phyloP scores from a whole-genome alignment of 2,797 vertebrate species.

The Pangasius sanitwongsei region DNA sequence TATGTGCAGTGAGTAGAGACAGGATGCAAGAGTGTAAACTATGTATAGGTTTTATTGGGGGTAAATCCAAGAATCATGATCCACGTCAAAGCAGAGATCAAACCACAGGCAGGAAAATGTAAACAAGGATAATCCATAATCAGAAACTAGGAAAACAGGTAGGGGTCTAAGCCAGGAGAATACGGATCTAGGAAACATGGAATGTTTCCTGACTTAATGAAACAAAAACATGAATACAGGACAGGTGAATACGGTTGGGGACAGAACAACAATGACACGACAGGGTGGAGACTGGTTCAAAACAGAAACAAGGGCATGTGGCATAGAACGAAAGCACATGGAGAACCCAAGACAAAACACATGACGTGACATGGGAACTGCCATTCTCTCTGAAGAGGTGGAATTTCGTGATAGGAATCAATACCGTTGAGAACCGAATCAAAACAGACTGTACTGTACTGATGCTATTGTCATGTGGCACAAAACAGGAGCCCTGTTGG shows the following conservation, averaged over 20 bases:
- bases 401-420: not conserved
- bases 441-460: not conserved
- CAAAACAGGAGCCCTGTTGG: not conserved
- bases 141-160: not conserved
- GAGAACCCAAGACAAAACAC: not conserved
- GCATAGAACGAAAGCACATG: not conserved
- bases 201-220: not conserved
- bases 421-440: not conserved
- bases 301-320: not conserved
- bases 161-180: not conserved
- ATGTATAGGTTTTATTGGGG: not conserved
- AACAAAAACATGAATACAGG: not conserved
- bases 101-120: not conserved
- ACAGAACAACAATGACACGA: not conserved
- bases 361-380: not conserved
- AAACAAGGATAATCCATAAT: constrained; percentile 1
- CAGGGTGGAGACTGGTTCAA: constrained; percentile 7
- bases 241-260: not conserved
- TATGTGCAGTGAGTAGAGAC: not conserved
- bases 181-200: not conserved
- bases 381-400: not conserved
- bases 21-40: not conserved
- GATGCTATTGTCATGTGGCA: not conserved
- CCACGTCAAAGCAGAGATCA: not conserved
- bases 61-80: not conserved